Conservation (phyloP, 1,140 invertebrate species). For the Diachasmimorpha longicaudata region DNA sequence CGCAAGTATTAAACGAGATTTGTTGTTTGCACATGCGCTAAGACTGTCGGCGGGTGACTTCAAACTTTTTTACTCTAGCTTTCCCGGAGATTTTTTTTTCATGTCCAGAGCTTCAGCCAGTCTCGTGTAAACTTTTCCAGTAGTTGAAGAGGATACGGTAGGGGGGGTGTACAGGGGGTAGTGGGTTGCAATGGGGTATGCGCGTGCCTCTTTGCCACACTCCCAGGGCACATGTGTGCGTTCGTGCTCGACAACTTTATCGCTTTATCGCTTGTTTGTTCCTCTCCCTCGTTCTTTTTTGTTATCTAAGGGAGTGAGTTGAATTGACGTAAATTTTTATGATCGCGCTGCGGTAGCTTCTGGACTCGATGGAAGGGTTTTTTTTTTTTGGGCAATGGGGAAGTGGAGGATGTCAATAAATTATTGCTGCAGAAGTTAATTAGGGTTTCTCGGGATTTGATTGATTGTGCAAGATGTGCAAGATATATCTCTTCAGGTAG, state of each 20-base stretch:
- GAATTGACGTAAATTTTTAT: background rate
- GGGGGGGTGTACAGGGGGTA: background rate
- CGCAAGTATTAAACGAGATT: background rate
- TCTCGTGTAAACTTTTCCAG: slow-evolving; percentile 30
- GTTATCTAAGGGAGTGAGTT: background rate
- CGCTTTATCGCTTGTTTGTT: slow-evolving; percentile 4
- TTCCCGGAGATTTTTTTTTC: slow-evolving; percentile 15
- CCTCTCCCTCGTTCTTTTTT: background rate
- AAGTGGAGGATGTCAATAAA: background rate
- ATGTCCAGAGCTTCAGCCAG: slow-evolving; percentile 1
- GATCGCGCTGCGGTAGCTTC: background rate
- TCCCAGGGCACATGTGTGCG: background rate
- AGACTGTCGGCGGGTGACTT: slow-evolving; percentile 35
- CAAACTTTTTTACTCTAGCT: slow-evolving; percentile 57
- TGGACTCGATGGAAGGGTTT: background rate
- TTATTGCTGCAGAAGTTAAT: background rate
- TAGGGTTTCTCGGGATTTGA: too few species aligned
- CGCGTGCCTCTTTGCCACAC: slow-evolving; percentile 17
- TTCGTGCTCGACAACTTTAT: slow-evolving; percentile 18
- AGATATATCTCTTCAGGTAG: too few species aligned
- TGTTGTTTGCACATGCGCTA: slow-evolving; percentile 37
- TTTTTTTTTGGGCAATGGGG: background rate
- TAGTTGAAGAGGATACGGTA: slow-evolving; percentile 12
- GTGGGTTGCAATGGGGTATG: background rate
- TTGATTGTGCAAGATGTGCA: too few species aligned